Percentiles rank a stretch among this genome's conserved stretches.
phyloP scores from a whole-genome alignment of 2,113 vertebrate genomes.

The Origma solitaria region DNA sequence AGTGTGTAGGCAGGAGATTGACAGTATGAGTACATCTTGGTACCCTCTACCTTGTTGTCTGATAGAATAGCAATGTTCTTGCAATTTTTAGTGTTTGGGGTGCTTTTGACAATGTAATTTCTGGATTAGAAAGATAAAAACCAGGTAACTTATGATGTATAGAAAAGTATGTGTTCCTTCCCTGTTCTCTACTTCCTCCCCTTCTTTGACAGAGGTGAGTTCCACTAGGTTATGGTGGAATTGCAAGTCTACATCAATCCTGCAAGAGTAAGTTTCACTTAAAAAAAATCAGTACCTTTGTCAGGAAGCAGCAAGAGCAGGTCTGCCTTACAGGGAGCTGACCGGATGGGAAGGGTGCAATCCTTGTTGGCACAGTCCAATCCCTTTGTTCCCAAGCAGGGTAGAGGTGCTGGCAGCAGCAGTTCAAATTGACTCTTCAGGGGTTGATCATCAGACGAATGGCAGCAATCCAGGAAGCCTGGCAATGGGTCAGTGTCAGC shows the following conservation, averaged over 20 bases:
- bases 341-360: not conserved
- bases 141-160: constrained; percentile 42
- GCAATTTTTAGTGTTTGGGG: not conserved
- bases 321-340: not conserved
- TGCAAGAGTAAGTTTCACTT: not conserved
- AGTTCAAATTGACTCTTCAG: not conserved
- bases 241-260: not conserved
- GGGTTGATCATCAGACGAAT: not conserved
- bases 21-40: not conserved
- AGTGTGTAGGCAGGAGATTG: constrained; percentile 25
- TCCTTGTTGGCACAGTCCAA: not conserved
- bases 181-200: not conserved
- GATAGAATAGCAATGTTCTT: not conserved
- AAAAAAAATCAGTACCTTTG: not conserved
- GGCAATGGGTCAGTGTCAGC: not conserved
- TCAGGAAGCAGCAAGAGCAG: not conserved
- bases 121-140: not conserved
- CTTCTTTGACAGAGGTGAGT: not conserved
- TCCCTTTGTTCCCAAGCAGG: not conserved
- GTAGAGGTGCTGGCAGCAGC: not conserved
- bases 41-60: not conserved
- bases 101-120: constrained; percentile 63
- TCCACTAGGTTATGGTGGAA: not conserved
- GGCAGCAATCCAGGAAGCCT: not conserved
- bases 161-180: not conserved